Base-by-base conservation (phyloP, 2,888 invertebrate genomes). In the Scaptomyza tumidula region DNA sequence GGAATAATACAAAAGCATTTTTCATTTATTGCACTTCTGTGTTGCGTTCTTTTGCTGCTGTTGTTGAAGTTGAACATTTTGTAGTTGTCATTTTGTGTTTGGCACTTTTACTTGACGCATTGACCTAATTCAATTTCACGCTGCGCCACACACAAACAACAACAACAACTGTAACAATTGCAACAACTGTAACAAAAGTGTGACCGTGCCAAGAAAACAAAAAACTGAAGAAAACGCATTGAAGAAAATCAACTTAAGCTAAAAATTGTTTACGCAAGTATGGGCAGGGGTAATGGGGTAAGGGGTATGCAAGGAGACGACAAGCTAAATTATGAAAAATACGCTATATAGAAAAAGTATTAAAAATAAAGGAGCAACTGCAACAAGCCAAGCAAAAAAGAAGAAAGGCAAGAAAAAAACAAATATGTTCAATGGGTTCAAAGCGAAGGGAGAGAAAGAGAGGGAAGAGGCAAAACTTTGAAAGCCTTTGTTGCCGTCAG, bases 81-180 rank as follows among this genome's bases (percentile, higher is more conserved):
- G 61, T 58, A 60, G 75, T 54, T 71, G 64, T 60, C 80, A 63
- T 71, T 80, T 70, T 71, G 58, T 78, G 67, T 76, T 84, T 85
- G 82, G 72, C 80, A 82, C 77, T 85, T 68, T 79, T 75, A 58
- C 72, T 71, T 79, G 78, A 80, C 76, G 86, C 82, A 82, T 85
- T 83, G 82, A 83, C 82, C 86, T 75, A 83, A 83, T 83, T 83
- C 82, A 75, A 83, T 83, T 83, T 86, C 86, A 86, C 73, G 83
- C 86, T 82, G 75, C 65, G 69, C 80, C 80, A 78, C 57, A 73
- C 77, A 69, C 74, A 78, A 65, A 74, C 55, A 74, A 19, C 19
- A 19, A 2, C 19, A 19, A 19, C 19, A 19, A 19, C 19, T n/a
- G n/a, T n/a, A 19, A 19, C 1, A 19, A 19, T 19, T 19, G 19